Conservation (phyloP, 2,797 vertebrate species). For the Arremon aurantiirostris region DNA sequence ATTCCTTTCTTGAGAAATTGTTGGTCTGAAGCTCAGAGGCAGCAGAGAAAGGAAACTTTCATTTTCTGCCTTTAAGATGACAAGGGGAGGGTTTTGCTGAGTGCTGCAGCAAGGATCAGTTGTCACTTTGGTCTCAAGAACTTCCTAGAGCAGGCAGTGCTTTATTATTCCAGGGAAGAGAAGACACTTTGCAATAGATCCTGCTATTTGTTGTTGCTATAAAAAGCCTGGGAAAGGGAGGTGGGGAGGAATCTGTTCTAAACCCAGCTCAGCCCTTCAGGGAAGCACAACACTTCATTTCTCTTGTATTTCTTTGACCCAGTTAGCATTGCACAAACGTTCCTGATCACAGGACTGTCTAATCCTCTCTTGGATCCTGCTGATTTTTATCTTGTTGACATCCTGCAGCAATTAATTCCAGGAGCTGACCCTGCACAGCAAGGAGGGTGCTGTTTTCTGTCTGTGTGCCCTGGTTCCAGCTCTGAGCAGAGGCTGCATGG, state of each 20-base stretch:
- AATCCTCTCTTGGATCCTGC: conserved; percentile 28
- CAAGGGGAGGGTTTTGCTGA: neutral
- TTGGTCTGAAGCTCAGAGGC: neutral
- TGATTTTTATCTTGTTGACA: conserved; percentile 36
- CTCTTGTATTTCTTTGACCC: conserved; percentile 52
- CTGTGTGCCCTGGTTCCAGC: neutral
- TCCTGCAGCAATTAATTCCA: conserved; percentile 7
- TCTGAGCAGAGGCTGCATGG: neutral
- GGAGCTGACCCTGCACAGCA: neutral
- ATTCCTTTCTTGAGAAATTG: neutral
- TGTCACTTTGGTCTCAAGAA: neutral
- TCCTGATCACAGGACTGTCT: conserved; percentile 39
- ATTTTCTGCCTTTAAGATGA: neutral
- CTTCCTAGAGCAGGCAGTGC: neutral
- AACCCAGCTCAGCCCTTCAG: conserved; percentile 46
- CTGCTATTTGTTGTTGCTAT: conserved; percentile 13
- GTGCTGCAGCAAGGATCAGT: accelerated
- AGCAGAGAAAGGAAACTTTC: neutral
- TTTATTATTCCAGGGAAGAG: neutral
- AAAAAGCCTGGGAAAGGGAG: neutral
- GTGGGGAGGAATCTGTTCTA: neutral
- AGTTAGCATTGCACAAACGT: conserved; percentile 36
- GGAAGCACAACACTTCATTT: neutral
- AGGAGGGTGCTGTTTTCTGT: neutral
- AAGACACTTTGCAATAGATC: neutral